phyloP scores from a whole-genome alignment of 2,113 vertebrate genomes.

The Centrocercus urophasianus region DNA sequence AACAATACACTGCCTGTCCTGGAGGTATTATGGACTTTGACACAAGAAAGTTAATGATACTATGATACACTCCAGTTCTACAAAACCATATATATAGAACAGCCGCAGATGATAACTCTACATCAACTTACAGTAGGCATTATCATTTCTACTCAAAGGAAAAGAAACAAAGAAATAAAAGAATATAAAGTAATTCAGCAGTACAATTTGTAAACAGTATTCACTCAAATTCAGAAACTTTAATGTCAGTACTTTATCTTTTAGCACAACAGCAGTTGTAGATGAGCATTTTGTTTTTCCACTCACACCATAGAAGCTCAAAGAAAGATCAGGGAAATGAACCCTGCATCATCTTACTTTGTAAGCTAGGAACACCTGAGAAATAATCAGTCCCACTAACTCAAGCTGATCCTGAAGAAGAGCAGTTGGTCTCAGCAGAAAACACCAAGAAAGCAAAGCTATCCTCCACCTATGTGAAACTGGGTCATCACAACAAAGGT shows the following conservation, averaged over 20 bases:
- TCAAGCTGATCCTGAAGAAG: background rate
- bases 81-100: background rate
- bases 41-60: background rate
- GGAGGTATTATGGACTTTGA: background rate
- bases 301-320: background rate
- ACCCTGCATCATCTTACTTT: background rate
- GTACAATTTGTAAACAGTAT: background rate
- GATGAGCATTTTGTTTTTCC: background rate
- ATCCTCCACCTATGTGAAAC: background rate
- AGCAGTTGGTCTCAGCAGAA: background rate
- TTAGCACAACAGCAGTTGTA: background rate
- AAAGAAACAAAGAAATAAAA: background rate
- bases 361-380: background rate
- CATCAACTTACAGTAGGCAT: background rate
- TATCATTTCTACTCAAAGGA: background rate
- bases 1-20: background rate
- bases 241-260: background rate
- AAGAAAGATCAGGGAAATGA: background rate
- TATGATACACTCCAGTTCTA: background rate
- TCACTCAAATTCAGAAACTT: background rate
- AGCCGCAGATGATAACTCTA: background rate
- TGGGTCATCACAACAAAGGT: background rate
- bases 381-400: background rate
- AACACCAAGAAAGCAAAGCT: background rate
- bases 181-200: background rate